Base-by-base conservation (phyloP, 2,888 invertebrate species). In the Cosmorhoe ocellata region DNA sequence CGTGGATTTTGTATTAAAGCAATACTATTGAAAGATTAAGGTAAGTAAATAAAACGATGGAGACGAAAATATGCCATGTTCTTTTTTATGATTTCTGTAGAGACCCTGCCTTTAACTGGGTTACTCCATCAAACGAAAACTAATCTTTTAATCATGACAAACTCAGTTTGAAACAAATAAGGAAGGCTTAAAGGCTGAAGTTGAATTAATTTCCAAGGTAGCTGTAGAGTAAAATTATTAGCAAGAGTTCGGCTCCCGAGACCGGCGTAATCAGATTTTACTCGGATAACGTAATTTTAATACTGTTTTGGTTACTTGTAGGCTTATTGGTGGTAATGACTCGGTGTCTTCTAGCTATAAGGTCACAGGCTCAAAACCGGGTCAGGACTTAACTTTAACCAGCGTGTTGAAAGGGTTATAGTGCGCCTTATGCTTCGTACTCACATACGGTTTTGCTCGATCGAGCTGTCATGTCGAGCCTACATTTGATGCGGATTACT, bases 121-220 rank as follows among this genome's bases (percentile, higher is more conserved):
- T 42, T 46, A 51, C 46, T 42, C 38, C 33, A 42, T 47, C 41
- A 42, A 47, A 47, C 30, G 14, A 43, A 46, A 39, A 33, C 36
- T 38, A 47, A 43, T 47, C 32, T 39, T 47, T 34, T 47, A 42
- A 47, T 52, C 18, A 51, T 27, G 34, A 41, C 22, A 30, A 46
- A 46, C 24, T 46, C 46, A 38, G 30, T 47, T 46, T 51, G 12
- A 34, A 39, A 50, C 30, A 43, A 51, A 46, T 42, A 39, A 36
- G 51, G 44, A 46, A 45, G 45, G 51, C 26, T 51, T 51, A 51
- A 24, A 14, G 32, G 36, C 32, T 39, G 37, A 43, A 45, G 36
- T 30, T 34, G 44, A 45, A 44, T 47, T 22, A 47, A 52, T 47
- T 47, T 51, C 39, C 38, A 39, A 52, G 51, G 41, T 51, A 33